phyloP scores from a whole-genome alignment of 2,113 vertebrate genomes.

The Cranoglanis bouderius region DNA sequence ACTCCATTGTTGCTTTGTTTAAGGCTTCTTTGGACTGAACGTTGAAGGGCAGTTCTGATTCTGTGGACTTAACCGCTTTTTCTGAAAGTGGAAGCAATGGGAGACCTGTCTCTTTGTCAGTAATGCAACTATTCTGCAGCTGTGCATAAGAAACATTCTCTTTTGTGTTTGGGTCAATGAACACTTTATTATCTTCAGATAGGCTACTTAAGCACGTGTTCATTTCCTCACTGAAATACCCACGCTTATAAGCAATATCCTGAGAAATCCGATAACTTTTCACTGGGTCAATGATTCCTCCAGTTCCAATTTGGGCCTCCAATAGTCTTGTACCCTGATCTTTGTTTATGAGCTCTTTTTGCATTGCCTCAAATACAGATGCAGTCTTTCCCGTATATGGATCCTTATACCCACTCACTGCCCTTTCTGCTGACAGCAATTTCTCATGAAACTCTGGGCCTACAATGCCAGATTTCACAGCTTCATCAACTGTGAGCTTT shows the following conservation, averaged over 20 bases:
- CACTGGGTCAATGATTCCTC: conserved; percentile 87
- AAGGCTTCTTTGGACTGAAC: conserved; percentile 83
- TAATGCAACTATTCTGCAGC: conserved; percentile 79
- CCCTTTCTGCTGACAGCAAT: conserved; percentile 89
- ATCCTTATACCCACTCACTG: conserved; percentile 86
- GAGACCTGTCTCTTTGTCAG: conserved; percentile 82
- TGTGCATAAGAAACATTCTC: conserved; percentile 80
- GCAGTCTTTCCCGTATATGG: conserved; percentile 87
- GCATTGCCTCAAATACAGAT: conserved; percentile 89
- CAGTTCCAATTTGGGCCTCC: conserved; percentile 87
- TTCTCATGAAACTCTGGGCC: conserved; percentile 92
- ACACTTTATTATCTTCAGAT: conserved; percentile 74
- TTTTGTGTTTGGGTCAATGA: conserved; percentile 79
- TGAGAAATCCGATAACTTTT: conserved; percentile 88
- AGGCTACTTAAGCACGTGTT: conserved; percentile 67
- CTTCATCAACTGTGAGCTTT: conserved; percentile 79
- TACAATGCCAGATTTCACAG: conserved; percentile 84
- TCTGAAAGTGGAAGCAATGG: conserved; percentile 82
- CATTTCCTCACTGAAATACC: conserved; percentile 81
- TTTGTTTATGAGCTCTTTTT: conserved; percentile 86
- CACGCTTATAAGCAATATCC: conserved; percentile 83
- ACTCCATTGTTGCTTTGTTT: conserved; percentile 76
- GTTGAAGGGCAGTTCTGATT: conserved; percentile 78
- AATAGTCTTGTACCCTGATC: conserved; percentile 84
- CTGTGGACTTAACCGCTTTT: conserved; percentile 74